Conservation (phyloP, 1,140 invertebrate species). For the Lepidotrigona ventralis region DNA sequence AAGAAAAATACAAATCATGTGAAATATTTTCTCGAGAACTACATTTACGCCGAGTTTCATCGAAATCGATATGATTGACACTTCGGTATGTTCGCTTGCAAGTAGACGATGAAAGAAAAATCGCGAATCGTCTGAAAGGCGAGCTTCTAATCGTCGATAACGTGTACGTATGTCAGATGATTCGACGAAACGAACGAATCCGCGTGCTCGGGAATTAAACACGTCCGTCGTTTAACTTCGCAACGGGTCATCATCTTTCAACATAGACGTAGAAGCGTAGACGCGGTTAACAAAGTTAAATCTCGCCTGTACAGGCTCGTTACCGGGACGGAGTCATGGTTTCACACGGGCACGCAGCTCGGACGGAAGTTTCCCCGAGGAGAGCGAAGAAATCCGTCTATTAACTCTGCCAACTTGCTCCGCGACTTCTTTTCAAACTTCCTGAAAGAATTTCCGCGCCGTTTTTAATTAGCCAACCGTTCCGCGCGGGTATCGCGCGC, state of each 20-base stretch:
- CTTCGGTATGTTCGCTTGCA: no score
- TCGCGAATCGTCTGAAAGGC: no score
- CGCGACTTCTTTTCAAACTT: neutral
- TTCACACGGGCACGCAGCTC: neutral
- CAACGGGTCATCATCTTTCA: neutral
- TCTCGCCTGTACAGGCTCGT: neutral
- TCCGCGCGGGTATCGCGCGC: neutral
- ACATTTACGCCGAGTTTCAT: no score
- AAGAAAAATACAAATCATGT: no score
- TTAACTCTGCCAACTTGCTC: slow-evolving; percentile 17
- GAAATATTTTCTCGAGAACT: no score
- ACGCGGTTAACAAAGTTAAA: slow-evolving; percentile 26
- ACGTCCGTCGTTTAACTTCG: neutral
- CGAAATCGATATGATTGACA: no score
- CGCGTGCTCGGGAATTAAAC: neutral
- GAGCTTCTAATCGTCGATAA: neutral
- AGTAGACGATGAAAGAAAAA: no score
- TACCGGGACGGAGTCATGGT: slow-evolving; percentile 6
- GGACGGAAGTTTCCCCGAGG: neutral
- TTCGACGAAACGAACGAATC: neutral
- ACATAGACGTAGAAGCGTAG: neutral
- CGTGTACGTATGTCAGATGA: neutral
- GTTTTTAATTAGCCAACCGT: slow-evolving; percentile 11
- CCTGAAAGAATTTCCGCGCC: neutral
- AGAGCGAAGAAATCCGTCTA: slow-evolving; percentile 7